Evolutionary conservation across 2,797 vertebrate genomes (phyloP), one percentile per base, ranked within the genome.

Genomic region (Limosa lapponica): DNA sequence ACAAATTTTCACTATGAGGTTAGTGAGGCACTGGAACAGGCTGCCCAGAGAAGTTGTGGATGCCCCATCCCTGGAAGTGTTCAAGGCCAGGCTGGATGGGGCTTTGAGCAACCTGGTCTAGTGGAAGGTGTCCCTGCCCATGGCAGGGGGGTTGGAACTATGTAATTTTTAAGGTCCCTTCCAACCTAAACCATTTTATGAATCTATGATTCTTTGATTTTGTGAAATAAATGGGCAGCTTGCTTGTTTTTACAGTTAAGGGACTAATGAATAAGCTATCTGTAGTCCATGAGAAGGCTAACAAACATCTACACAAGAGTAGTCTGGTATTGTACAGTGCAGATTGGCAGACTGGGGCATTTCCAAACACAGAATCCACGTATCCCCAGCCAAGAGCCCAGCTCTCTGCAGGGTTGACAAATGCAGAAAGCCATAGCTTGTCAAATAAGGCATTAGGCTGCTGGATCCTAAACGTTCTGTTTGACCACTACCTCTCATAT

Each of bases 291-390:
- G 23, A 61, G 66, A 80, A 34, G 30, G 51, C 43, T 54, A 58
- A 20, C 43, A 80, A 75, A n/a, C 20, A 19, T 16, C 44, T 59
- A 32, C 19, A 18, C 28, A 25, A 39, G 49, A 82, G 28, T 32
- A 23, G 43, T 70, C 46, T n/a, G 74, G 13, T 46, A 18, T 3
- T 32, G 13, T 22, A 70, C 1, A 2, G 13, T 5, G 32, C 62
- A 85, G 65, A 61, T 16, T 39, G 0, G 1, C 41, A 85, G 55
- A 24, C 27, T 11, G 7, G n/a, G n/a, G 18, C 52, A 16, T 77
- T 77, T 49, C 20, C 61, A n/a, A 62, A 36, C 0, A 32, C 5
- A 17, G 32, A 77, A 7, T 25, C 11, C 1, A 1, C 0, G 1
- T 46, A 79, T 28, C 12, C 32, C 59, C 51, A 85, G 59, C 7